Base-by-base conservation (phyloP, 2,797 vertebrate species). In the Smutsia gigantea region DNA sequence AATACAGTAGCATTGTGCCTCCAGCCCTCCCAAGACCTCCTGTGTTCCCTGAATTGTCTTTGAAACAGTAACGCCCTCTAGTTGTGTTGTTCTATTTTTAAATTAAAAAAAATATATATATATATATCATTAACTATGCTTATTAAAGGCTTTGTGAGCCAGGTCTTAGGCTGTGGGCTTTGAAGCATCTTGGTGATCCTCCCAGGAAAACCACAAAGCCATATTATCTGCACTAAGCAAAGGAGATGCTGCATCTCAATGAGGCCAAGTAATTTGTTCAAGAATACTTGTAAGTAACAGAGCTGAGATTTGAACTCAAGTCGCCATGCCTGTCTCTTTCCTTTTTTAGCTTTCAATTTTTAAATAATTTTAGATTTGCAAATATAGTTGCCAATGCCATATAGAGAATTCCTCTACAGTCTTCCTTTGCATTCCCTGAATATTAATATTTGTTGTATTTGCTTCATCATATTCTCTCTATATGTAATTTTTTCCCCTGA, bases 281-380 rank as follows among this genome's bases (percentile, higher is more conserved):
- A 83, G 74, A 9, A 19, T 13, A 37, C 42, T 68, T 83, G 11
- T 39, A 25, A 37, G 4, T 23, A 39, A 37, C 23, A 34, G 31
- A 51, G 14, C 19, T 61, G 49, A 66, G n/a, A 66, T 68, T 14
- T 64, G 63, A 94, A 51, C 31, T 87, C 46, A 5, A 19, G 34
- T 34, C 2, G 2, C 3, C 4, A 4, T 21, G 34, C 31, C 0
- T 34, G 18, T 31, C 5, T 31, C 9, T 15, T 9, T 51, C 7
- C 23, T 64, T 46, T 79, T 25, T 69, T 46, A 61, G 57, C 34
- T 74, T 81, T 69, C n/a, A 51, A 87, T 93, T 93, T 46, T 78
- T 49, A 87, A 92, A 93, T 81, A 82, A 87, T 19, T 92, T 85
- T 64, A 78, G 49, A 75, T 15, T 90, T 90, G 4, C 10, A 57